phyloP scores from a whole-genome alignment of 2,888 invertebrate species.

The Pyrocoelia pectoralis region DNA sequence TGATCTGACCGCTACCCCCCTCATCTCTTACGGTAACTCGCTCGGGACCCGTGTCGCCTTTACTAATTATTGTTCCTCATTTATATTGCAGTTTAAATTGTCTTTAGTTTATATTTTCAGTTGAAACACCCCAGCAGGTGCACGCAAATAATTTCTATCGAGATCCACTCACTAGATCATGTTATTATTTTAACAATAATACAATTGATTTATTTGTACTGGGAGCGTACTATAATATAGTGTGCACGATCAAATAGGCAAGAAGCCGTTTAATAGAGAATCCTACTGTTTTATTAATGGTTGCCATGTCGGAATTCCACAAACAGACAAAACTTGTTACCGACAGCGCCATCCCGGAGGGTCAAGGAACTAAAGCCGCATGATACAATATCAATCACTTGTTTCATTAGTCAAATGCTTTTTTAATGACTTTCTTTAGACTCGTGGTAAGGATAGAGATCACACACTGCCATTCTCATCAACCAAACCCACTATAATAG shows the following conservation, averaged over 20 bases:
- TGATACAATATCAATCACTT: slow-evolving; percentile 57
- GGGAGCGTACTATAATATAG: slow-evolving; percentile 49
- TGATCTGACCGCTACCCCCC: slow-evolving; percentile 44
- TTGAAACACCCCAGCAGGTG: slow-evolving; percentile 38
- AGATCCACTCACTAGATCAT: slow-evolving; percentile 45
- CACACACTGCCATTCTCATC: slow-evolving; percentile 33
- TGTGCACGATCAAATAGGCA: slow-evolving; percentile 52
- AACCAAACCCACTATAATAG: slow-evolving; percentile 27
- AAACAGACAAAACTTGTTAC: slow-evolving; percentile 54
- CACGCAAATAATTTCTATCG: slow-evolving; percentile 46
- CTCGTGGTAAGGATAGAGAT: slow-evolving; percentile 39
- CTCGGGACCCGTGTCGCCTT: slow-evolving; percentile 33
- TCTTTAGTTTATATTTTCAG: slow-evolving; percentile 13
- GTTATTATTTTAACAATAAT: slow-evolving; percentile 51
- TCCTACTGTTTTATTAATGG: slow-evolving; percentile 59
- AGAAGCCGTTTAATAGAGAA: slow-evolving; percentile 53
- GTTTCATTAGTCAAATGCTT: slow-evolving; percentile 57
- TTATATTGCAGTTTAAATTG: slow-evolving; percentile 18
- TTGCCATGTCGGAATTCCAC: slow-evolving; percentile 52
- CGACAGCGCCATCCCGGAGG: slow-evolving; percentile 45
- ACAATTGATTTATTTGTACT: slow-evolving; percentile 52
- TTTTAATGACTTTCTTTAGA: slow-evolving; percentile 54
- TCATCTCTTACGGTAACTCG: slow-evolving; percentile 36
- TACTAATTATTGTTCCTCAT: slow-evolving; percentile 33
- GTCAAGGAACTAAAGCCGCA: slow-evolving; percentile 50